Percentiles rank a stretch among this genome's conserved stretches.
Conservation (phyloP, 2,797 vertebrate species). For the Hephaestus fuliginosus region DNA sequence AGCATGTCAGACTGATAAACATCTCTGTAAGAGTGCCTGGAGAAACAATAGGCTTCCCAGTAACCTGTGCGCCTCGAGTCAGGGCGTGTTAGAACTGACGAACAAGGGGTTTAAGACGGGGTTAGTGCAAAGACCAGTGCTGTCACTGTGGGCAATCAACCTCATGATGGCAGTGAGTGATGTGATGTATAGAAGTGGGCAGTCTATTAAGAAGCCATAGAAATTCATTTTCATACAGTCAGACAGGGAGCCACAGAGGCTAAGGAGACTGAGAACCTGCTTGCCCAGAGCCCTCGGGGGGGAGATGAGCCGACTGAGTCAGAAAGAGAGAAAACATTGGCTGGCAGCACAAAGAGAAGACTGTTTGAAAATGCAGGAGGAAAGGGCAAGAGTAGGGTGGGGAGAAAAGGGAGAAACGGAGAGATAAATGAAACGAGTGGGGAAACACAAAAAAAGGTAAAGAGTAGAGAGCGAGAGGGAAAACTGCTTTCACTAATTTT, state of each 20-base stretch:
- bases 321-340: constrained; percentile 66
- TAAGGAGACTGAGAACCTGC: constrained; percentile 63
- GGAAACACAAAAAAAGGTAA: neutral
- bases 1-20: constrained; percentile 28
- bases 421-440: constrained; percentile 33
- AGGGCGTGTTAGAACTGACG: constrained; percentile 28
- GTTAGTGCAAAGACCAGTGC: constrained; percentile 30
- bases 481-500: constrained; percentile 35
- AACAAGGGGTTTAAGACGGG: constrained; percentile 21
- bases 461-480: neutral
- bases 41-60: constrained; percentile 37
- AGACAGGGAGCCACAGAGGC: constrained; percentile 53
- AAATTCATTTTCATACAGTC: constrained; percentile 67
- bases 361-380: constrained; percentile 52
- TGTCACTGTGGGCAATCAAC: constrained; percentile 45
- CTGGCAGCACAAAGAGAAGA: constrained; percentile 61
- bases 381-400: constrained; percentile 24
- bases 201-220: constrained; percentile 65
- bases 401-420: constrained; percentile 36
- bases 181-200: constrained; percentile 57
- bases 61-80: constrained; percentile 50
- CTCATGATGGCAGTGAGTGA: constrained; percentile 45
- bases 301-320: constrained; percentile 59
- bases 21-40: neutral
- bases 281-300: constrained; percentile 49